Evolutionary conservation across 2,888 invertebrate genomes (phyloP).

Genomic region (Drosophila kambysellisi): DNA sequence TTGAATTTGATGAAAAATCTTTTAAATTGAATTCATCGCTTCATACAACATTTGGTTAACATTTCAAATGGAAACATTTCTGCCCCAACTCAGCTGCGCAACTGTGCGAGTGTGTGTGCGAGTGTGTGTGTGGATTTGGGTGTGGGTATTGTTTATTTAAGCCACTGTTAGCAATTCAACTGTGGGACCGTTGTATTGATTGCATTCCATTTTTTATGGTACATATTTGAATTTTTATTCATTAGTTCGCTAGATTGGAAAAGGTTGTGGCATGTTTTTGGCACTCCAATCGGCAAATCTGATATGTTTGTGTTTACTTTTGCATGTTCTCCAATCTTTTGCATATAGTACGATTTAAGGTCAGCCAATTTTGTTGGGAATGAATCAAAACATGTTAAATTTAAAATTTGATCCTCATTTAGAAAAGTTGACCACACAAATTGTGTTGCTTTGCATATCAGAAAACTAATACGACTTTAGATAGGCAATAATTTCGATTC

Average conservation of each 20-base stretch:
- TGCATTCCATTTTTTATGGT: conserved; percentile 56
- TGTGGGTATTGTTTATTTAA: conserved; percentile 44
- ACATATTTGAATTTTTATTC: conserved; percentile 55
- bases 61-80: conserved; percentile 50
- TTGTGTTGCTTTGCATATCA: neutral
- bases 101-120: conserved; percentile 17
- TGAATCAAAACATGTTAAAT: neutral
- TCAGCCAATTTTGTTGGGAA: neutral
- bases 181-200: conserved; percentile 50
- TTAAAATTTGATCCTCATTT: neutral
- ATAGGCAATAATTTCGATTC: neutral
- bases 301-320: conserved; percentile 24
- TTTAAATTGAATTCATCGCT: conserved; percentile 67
- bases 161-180: conserved; percentile 32
- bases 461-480: neutral
- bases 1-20: conserved; percentile 67
- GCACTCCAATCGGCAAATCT: conserved; percentile 19
- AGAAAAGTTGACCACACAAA: neutral
- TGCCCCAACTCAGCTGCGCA: conserved; percentile 10
- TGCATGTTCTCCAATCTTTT: conserved; percentile 16
- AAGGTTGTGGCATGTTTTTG: conserved; percentile 14
- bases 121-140: conserved; percentile 8
- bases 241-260: conserved; percentile 61
- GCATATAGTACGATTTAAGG: neutral
- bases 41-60: conserved; percentile 59